Base-by-base conservation (phyloP, 2,888 invertebrate genomes). In the Diplazon laetatorius region DNA sequence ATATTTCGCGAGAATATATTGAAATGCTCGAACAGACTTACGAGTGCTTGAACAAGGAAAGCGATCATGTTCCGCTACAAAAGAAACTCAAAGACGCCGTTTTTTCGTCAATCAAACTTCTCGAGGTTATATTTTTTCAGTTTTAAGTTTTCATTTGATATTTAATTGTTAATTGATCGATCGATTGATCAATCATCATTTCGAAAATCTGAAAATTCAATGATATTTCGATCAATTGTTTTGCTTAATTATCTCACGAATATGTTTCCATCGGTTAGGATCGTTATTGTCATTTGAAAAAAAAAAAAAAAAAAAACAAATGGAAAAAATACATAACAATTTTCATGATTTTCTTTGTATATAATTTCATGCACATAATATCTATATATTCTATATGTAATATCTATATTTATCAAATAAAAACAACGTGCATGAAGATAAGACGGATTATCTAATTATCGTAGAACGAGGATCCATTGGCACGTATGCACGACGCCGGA, bases 21-120 rank as follows among this genome's bases (percentile, higher is more conserved):
- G 42, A 76, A 42, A 82, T 82, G 82, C 76, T 81, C 10, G 71
- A 77, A 37, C 48, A 70, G 68, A 39, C 77, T 66, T 82, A 76
- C 48, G 73, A 82, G 72, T 48, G 52, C n/a, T 68, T 81, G 25
- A 59, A 22, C 8, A 76, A 57, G 37, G 60, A 71, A 16, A 66
- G 68, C 2, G 73, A 78, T 25, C 66, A 72, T 10, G n/a, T 74
- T 62, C 78, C 80, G 3, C 62, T 78, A 35, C 76, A 68, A 55
- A 73, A 65, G 25, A 82, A 76, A 63, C 63, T 77, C 69, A 80
- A 72, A 75, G 74, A 82, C 25, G 80, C 77, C 18, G 48, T 82
- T 62, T 77, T 71, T 52, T 78, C 80, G n/a, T 68, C 60, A 44
- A 73, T 69, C 42, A 81, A 81, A 66, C 50, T 75, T 44, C 65